Evolutionary conservation across 1,140 invertebrate species (phyloP).

Genomic region (Sycophila sp.): DNA sequence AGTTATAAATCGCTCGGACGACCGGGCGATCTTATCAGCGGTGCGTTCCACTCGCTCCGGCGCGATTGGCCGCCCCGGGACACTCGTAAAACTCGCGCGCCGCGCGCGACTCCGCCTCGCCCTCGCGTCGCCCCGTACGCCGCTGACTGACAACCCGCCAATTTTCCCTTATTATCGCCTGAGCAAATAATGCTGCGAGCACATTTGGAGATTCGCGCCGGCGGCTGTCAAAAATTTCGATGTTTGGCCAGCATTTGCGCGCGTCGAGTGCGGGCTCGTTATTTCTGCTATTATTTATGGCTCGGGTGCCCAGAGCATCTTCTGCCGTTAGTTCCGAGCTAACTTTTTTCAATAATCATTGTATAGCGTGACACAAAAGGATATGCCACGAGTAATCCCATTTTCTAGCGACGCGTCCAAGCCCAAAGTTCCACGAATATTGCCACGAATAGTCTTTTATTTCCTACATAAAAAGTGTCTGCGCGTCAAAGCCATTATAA

Average conservation of each 20-base stretch:
- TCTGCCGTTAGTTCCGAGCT: too few species aligned
- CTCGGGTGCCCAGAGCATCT: background rate
- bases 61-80: constrained; percentile 21
- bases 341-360: too few species aligned
- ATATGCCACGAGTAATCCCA: too few species aligned
- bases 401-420: too few species aligned
- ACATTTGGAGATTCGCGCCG: background rate
- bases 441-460: background rate
- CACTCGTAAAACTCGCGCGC: constrained; percentile 33
- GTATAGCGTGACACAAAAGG: too few species aligned
- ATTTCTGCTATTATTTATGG: background rate
- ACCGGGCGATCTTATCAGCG: constrained; percentile 29
- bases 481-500: constrained; percentile 27
- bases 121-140: background rate
- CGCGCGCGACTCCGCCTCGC: background rate
- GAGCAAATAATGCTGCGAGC: constrained; percentile 28
- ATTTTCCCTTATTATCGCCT: constrained; percentile 30
- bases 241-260: too few species aligned
- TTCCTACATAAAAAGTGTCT: background rate
- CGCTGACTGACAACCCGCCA: constrained; percentile 10
- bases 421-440: too few species aligned
- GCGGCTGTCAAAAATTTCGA: too few species aligned
- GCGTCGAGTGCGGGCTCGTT: too few species aligned
- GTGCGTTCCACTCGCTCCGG: constrained; percentile 20
- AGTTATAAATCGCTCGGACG: constrained; percentile 23